phyloP scores from a whole-genome alignment of 1,140 invertebrate genomes.

The Drosophila ananassae region DNA sequence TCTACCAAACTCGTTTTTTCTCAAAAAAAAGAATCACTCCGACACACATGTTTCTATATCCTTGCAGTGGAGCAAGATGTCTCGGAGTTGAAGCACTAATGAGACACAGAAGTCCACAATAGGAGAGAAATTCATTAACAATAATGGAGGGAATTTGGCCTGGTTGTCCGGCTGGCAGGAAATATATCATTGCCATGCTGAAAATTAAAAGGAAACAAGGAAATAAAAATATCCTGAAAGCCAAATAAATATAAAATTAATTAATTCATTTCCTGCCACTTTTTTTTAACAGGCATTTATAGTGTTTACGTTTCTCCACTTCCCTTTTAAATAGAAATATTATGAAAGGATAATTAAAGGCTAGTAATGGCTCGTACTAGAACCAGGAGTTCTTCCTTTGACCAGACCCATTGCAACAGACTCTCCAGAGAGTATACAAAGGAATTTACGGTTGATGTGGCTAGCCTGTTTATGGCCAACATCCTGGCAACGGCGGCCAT shows the following conservation, averaged over 20 bases:
- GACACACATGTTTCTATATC: background rate
- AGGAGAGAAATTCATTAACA: constrained; percentile 2
- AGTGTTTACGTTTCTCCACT: background rate
- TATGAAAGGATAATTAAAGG: background rate
- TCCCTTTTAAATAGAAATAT: background rate
- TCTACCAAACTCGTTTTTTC: constrained; percentile 41
- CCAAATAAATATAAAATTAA: constrained; percentile 4
- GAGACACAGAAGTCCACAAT: background rate
- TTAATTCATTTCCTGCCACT: background rate
- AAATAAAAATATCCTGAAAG: background rate
- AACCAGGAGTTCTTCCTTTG: background rate
- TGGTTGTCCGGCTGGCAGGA: background rate
- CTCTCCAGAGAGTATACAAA: constrained; percentile 36
- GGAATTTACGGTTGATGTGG: constrained; percentile 54
- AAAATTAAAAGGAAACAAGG: background rate
- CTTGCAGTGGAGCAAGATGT: constrained; percentile 1
- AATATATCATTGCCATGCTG: constrained; percentile 1
- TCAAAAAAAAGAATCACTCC: background rate
- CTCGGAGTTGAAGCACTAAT: background rate
- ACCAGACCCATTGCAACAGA: background rate
- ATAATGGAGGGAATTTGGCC: constrained; percentile 10
- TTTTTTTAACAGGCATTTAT: background rate
- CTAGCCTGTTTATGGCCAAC: constrained; percentile 46
- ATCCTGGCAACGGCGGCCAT: constrained; percentile 8
- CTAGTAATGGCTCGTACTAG: no score